Conservation (phyloP, 53 echinoderm and acorn worm genomes). For the Mesocentrotus franciscanus region DNA sequence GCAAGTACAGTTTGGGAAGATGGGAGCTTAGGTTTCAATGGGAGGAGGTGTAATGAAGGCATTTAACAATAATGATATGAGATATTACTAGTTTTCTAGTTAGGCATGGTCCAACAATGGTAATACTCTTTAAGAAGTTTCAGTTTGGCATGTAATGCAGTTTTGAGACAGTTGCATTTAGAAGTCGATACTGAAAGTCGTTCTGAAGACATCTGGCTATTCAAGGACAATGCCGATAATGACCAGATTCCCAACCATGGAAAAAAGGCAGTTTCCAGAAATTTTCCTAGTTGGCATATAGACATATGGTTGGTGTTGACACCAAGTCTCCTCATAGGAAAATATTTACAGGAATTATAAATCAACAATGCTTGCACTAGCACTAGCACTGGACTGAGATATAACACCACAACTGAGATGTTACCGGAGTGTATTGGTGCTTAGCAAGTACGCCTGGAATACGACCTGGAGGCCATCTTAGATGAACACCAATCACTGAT, state of each 20-base stretch:
- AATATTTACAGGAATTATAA: background rate
- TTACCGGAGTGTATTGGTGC: background rate
- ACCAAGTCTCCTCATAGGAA: background rate
- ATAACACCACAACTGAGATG: background rate
- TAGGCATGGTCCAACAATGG: background rate
- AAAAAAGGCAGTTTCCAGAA: constrained; percentile 20
- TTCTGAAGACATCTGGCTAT: background rate
- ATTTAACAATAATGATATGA: background rate
- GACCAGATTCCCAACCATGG: background rate
- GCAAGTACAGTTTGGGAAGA: background rate
- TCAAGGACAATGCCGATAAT: background rate
- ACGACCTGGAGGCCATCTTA: background rate
- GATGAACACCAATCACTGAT: background rate
- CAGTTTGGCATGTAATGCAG: background rate
- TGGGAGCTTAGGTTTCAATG: background rate
- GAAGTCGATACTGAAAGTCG: background rate
- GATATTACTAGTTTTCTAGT: background rate
- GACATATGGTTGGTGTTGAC: background rate
- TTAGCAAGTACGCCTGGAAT: background rate
- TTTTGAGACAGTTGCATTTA: background rate
- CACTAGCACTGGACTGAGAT: background rate
- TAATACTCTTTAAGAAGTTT: background rate
- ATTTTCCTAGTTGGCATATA: background rate
- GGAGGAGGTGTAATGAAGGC: background rate
- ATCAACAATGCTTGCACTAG: background rate